Evolutionary conservation across 2,888 invertebrate species (phyloP).

Genomic region (Phoenoteleia sp.): DNA sequence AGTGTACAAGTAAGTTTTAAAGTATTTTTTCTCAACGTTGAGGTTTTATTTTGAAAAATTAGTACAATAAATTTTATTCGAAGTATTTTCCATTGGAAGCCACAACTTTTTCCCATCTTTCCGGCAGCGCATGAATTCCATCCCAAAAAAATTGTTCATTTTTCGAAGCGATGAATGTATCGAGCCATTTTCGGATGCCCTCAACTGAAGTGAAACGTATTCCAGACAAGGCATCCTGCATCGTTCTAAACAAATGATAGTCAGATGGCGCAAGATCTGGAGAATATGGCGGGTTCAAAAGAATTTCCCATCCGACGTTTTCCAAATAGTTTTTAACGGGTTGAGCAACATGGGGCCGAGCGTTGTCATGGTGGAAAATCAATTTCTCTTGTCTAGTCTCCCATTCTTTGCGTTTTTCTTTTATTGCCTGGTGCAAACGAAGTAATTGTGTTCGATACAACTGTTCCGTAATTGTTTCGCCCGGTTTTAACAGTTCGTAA

Average conservation of each 20-base stretch:
- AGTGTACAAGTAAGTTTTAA: not conserved
- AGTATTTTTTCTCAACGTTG: slow-evolving; percentile 12
- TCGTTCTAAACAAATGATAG: slow-evolving; percentile 41
- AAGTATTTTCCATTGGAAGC: not conserved
- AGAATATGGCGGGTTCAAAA: slow-evolving; percentile 65
- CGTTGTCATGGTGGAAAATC: slow-evolving; percentile 70
- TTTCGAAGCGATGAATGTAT: slow-evolving; percentile 66
- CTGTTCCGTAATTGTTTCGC: slow-evolving; percentile 56
- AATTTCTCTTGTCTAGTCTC: slow-evolving; percentile 61
- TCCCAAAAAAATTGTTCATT: slow-evolving; percentile 45
- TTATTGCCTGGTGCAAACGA: slow-evolving; percentile 61
- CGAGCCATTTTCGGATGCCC: slow-evolving; percentile 38
- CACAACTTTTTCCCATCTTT: slow-evolving; percentile 37
- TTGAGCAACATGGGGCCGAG: too few relatives aligned
- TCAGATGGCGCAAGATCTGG: slow-evolving; percentile 57
- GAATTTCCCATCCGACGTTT: slow-evolving; percentile 76
- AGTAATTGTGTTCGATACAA: slow-evolving; percentile 70
- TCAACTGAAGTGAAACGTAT: slow-evolving; percentile 23
- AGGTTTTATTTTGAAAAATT: too few relatives aligned
- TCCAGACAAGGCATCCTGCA: slow-evolving; percentile 5
- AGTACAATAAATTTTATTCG: not conserved
- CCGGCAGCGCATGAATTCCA: slow-evolving; percentile 16
- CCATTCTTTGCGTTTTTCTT: slow-evolving; percentile 41
- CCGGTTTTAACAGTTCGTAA: too few relatives aligned
- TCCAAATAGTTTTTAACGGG: too few relatives aligned